Conservation (phyloP, 2,888 invertebrate species). For the Protophormia terraenovae region DNA sequence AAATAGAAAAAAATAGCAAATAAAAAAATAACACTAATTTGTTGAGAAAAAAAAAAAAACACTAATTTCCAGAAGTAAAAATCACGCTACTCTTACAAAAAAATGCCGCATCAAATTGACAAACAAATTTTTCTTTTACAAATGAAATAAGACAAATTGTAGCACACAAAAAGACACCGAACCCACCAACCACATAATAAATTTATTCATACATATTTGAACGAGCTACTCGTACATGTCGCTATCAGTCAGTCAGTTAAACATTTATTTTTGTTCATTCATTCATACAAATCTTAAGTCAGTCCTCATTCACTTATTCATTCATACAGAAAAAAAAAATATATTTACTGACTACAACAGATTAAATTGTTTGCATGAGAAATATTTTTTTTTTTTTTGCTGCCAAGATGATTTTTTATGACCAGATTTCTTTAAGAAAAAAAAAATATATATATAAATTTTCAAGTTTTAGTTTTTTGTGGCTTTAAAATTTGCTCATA, state of each 20-base stretch:
- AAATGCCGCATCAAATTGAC: background rate
- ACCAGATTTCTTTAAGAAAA: too few relatives aligned
- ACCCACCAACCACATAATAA: too few relatives aligned
- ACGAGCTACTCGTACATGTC: background rate
- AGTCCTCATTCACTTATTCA: too few relatives aligned
- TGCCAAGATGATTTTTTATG: too few relatives aligned
- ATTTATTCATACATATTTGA: background rate
- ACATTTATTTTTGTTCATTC: background rate
- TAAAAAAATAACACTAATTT: background rate
- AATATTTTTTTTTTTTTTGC: too few relatives aligned
- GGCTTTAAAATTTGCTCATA: background rate
- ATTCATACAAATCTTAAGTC: background rate
- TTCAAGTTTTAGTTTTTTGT: background rate
- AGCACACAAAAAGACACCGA: too few relatives aligned
- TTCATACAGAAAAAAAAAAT: background rate
- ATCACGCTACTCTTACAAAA: constrained; percentile 8
- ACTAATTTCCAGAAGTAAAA: background rate
- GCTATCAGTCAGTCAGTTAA: background rate
- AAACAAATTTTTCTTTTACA: constrained; percentile 20
- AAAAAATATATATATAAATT: background rate
- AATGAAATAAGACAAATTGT: constrained; percentile 10
- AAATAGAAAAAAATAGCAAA: background rate
- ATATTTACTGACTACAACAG: background rate
- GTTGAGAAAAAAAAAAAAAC: constrained; percentile 10
- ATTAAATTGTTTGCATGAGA: background rate